Evolutionary conservation across 2,797 vertebrate species (phyloP), one percentile per base, ranked within the genome.

Genomic region (Sternarchorhynchus goeldii): DNA sequence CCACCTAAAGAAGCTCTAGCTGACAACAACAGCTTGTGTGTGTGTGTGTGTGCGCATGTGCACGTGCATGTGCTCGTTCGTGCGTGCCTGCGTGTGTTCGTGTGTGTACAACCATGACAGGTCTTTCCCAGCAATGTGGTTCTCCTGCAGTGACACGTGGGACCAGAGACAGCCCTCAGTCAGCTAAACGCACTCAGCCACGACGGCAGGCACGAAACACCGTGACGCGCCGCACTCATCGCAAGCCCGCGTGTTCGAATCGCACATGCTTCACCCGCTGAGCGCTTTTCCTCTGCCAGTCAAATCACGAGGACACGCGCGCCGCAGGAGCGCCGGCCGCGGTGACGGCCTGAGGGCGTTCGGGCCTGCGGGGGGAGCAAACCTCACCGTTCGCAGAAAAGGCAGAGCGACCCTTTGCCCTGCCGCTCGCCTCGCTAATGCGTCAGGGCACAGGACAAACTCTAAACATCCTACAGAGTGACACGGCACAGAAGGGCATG

Each of bases 51-150:
- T 36, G 4, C 3, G 34, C 3, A 2, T 36, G 34, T 36, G 34
- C 6, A 4, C 6, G 34, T 36, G 34, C 6, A 7, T 2, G 34
- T 25, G 25, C 25, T 25, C 25, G 34, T 36, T 36, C 6, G 34
- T 36, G 34, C 6, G 34, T 36, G 34, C 6, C 4, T 36, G 34
- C 6, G 34, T 36, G 34, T 36, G 34, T 36, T 4, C 4, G 34
- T 7, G 34, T 7, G 34, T 36, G 45, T 12, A 32, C 66, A 83
- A 74, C 81, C 80, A 77, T 83, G 79, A 85, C 85, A 80, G 79
- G 77, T 36, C 83, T 89, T 88, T 88, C 67, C 76, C 86, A 83
- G 75, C 79, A 63, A 58, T 81, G 85, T 91, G 84, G 87, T 77
- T 82, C 88, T 87, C 80, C 89, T 45, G n/a, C 32, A 60, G 64